Conservation (phyloP, 1,140 invertebrate genomes). For the Nomia melanderi region DNA sequence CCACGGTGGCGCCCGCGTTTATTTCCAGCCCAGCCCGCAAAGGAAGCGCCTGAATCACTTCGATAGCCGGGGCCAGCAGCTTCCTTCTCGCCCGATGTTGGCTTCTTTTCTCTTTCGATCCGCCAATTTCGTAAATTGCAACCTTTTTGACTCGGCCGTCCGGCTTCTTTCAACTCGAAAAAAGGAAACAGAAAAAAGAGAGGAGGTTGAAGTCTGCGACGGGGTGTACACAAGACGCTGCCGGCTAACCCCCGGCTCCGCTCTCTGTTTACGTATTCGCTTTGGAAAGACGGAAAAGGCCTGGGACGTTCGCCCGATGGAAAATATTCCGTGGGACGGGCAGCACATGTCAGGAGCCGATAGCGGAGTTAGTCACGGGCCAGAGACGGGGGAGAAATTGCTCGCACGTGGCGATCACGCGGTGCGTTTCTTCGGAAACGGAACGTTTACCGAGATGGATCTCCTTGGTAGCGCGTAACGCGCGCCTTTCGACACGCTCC, state of each 20-base stretch:
- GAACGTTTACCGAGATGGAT: slow-evolving; percentile 26
- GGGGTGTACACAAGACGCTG: neutral
- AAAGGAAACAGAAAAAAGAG: too few species aligned
- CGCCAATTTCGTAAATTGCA: too few species aligned
- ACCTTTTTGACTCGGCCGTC: too few species aligned
- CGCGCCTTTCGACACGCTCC: neutral
- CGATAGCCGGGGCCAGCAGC: neutral
- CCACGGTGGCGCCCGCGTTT: neutral
- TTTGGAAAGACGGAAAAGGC: slow-evolving; percentile 5
- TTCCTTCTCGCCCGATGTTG: too few species aligned
- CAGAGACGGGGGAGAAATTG: slow-evolving; percentile 33
- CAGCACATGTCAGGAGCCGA: slow-evolving; percentile 18
- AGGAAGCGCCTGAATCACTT: neutral
- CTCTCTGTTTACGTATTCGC: slow-evolving; percentile 26
- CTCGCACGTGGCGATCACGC: slow-evolving; percentile 35
- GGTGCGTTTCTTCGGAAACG: slow-evolving; percentile 13
- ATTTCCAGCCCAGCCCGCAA: neutral
- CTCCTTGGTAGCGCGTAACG: slow-evolving; percentile 29
- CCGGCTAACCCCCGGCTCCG: neutral
- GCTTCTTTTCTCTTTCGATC: too few species aligned
- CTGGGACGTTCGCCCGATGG: slow-evolving; percentile 9
- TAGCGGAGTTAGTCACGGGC: slow-evolving; percentile 14
- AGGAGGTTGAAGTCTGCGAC: neutral
- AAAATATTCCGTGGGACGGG: slow-evolving; percentile 30
- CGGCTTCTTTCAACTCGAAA: too few species aligned